Percentiles rank a stretch among this genome's conserved stretches.
phyloP scores from a whole-genome alignment of 1,140 invertebrate genomes.

The Neoseiulus cucumeris region DNA sequence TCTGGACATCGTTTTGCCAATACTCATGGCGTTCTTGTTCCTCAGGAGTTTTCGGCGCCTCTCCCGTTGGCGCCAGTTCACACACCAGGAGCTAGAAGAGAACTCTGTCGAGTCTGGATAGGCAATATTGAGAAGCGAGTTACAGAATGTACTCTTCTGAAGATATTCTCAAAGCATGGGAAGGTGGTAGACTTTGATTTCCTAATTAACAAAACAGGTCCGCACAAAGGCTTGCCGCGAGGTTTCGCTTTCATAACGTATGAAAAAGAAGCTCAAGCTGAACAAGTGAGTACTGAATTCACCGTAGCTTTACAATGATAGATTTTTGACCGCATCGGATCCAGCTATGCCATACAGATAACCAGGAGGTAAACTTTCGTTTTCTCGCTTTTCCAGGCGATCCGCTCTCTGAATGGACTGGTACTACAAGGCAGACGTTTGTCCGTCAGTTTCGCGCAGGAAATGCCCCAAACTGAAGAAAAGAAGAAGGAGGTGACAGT shows the following conservation, averaged over 20 bases:
- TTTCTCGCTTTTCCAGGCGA: conserved; percentile 24
- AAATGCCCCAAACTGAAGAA: conserved; percentile 43
- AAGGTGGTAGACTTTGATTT: conserved; percentile 79
- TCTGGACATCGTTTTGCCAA: too few relatives aligned
- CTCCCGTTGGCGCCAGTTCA: conserved; percentile 33
- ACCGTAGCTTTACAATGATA: too few relatives aligned
- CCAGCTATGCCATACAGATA: too few relatives aligned
- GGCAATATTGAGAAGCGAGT: conserved; percentile 66
- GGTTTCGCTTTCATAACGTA: conserved; percentile 88
- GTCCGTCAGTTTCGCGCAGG: conserved; percentile 41
- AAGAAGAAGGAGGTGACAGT: not conserved
- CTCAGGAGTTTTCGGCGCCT: not conserved
- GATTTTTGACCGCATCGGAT: too few relatives aligned
- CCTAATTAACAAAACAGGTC: conserved; percentile 69
- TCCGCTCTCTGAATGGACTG: conserved; percentile 48
- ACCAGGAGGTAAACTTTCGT: too few relatives aligned
- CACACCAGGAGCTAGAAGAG: conserved; percentile 34
- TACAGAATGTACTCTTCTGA: conserved; percentile 83
- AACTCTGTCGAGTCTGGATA: conserved; percentile 61
- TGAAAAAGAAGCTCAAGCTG: conserved; percentile 34
- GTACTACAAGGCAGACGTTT: conserved; percentile 48
- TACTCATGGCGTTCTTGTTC: too few relatives aligned
- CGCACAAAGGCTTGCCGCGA: conserved; percentile 59
- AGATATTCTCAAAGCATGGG: conserved; percentile 79
- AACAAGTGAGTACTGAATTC: conserved; percentile 25